These are phyloP conservation scores for Epizoanthus illoricatus DNA, from an alignment of 92 coral and sea anemone species.

Conservation along the genomic window DNA sequence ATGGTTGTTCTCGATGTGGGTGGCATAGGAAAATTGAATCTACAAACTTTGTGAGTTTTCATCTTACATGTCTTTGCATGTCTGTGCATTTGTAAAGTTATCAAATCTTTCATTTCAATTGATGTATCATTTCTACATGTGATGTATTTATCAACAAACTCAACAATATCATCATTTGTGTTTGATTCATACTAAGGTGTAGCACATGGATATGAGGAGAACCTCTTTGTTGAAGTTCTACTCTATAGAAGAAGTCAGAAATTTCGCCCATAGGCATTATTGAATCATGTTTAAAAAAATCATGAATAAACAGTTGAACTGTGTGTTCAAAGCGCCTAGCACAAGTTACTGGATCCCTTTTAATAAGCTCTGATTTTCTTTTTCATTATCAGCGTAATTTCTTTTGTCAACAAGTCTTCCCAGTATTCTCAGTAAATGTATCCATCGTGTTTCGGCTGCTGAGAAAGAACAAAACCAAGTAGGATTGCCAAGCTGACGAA, in stretches of 20 bases:
- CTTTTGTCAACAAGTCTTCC: slow-evolving; percentile 39
- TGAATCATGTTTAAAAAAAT: background rate
- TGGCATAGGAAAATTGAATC: slow-evolving; percentile 55
- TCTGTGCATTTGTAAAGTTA: slow-evolving; percentile 60
- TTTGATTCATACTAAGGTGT: no score
- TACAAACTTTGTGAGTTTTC: no score
- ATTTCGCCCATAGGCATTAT: slow-evolving; percentile 48
- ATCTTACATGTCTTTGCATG: slow-evolving; percentile 69
- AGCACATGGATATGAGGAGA: slow-evolving; percentile 41
- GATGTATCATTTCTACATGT: background rate
- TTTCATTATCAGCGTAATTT: slow-evolving; percentile 30
- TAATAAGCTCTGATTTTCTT: slow-evolving; percentile 33
- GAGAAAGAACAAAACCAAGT: slow-evolving; percentile 38
- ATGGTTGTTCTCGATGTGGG: slow-evolving; percentile 55
- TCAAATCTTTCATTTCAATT: slow-evolving; percentile 45
- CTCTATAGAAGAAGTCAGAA: slow-evolving; percentile 60
- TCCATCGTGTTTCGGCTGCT: slow-evolving; percentile 47
- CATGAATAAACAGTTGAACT: slow-evolving; percentile 12
- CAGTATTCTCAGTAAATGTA: slow-evolving; percentile 17
- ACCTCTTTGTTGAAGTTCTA: slow-evolving; percentile 73
- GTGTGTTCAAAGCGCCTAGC: slow-evolving; percentile 25
- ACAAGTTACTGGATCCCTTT: slow-evolving; percentile 39
- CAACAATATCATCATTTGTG: no score
- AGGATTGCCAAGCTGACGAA: slow-evolving; percentile 30
- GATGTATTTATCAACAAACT: no score